Base-by-base conservation (phyloP, 35 echinoderm and acorn worm species). In the Holothuria glaberrima region DNA sequence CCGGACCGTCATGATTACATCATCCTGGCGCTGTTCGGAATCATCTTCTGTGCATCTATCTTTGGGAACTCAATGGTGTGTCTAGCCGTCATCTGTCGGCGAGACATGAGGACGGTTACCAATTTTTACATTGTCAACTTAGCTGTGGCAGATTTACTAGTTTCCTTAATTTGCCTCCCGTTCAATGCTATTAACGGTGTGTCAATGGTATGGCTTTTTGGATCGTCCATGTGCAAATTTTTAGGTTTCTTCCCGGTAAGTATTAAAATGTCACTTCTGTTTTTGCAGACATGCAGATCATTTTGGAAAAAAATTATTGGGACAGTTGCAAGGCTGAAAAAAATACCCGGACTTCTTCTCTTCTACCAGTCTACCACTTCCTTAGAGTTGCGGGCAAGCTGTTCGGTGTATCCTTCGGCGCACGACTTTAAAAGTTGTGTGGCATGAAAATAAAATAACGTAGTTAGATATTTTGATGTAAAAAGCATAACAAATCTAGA, bases 71-170 rank as follows among this genome's bases (percentile, higher is more conserved):
- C 82, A 17, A 80, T 99, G 48, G 97, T 99, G 6, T 99, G 97
- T 80, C 59, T 95, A 18, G 94, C 97, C 13, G 92, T 99, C 5
- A 64, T 95, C n/a, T 68, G 65, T 33, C 94, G 95, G 29, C 77
- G 91, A 69, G 93, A 99, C 18, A 99, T 99, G 97, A 74, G 97
- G 36, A 99, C 97, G 2, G 93, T 99, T 18, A 99, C 97, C 10
- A 99, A 99, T 30, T 93, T 93, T 91, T 99, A 99, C 71, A 99
- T 99, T 27, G 84, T 99, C 58, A 99, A 99, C 65, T 71, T 99
- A 16, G 91, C 93, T 25, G 46, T 93, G 1, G 92, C 93, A 21
- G 97, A 99, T 86, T 87, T 99, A 18, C 77, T 99, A 14, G 90
- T 99, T 12, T 86, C 97, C 1, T 5, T 98, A 6, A 48, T 93